Conservation (phyloP, 2,113 vertebrate species). For the Mastomys natalensis region DNA sequence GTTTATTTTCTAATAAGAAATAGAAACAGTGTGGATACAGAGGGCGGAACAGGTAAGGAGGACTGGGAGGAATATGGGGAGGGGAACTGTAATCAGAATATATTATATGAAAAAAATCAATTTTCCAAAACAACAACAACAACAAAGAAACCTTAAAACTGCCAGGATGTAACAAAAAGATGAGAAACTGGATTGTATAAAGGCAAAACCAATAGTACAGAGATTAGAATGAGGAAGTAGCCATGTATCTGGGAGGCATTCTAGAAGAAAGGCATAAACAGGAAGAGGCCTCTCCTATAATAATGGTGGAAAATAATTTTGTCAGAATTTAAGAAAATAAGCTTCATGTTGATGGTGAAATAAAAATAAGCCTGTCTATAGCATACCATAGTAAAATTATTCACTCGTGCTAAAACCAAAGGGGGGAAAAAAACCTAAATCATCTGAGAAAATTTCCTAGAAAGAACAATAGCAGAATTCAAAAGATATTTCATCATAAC, state of each 20-base stretch:
- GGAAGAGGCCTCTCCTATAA: neutral
- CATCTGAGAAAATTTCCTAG: neutral
- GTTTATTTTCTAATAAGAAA: neutral
- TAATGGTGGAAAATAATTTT: constrained; percentile 6
- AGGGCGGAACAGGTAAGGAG: neutral
- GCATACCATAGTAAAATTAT: neutral
- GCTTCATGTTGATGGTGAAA: neutral
- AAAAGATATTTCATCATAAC: neutral
- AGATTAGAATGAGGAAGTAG: neutral
- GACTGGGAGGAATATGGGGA: neutral
- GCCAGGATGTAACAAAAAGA: neutral
- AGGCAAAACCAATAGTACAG: neutral
- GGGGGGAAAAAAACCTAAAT: neutral
- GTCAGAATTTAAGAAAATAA: constrained; percentile 26
- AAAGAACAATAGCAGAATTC: neutral
- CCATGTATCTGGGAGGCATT: neutral
- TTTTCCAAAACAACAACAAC: neutral
- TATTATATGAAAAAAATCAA: neutral
- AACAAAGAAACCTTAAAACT: neutral
- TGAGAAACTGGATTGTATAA: neutral
- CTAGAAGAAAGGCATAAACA: constrained; percentile 9
- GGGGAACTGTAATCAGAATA: neutral
- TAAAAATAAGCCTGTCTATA: neutral
- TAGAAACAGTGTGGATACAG: neutral
- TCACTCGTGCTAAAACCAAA: neutral